These are phyloP conservation scores for Peromyscus attwateri DNA, from an alignment of 2,797 vertebrate species.

Conservation along the genomic window DNA sequence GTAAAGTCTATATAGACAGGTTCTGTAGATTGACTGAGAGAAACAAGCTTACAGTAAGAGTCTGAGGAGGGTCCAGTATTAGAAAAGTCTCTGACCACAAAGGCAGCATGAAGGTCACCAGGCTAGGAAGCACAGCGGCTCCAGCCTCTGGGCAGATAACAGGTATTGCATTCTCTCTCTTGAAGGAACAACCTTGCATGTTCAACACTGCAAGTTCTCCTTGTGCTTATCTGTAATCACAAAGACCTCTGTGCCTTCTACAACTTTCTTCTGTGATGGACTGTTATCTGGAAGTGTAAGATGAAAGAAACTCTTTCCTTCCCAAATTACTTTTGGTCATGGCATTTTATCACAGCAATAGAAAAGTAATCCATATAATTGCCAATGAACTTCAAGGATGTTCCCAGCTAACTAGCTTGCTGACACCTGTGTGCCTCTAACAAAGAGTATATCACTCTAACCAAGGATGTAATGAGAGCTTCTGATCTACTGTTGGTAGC, in stretches of 20 bases:
- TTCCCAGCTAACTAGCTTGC: neutral
- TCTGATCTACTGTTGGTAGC: neutral
- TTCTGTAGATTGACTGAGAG: neutral
- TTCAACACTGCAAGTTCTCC: neutral
- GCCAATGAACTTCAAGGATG: neutral
- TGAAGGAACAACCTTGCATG: neutral
- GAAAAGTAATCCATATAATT: neutral
- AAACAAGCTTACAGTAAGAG: neutral
- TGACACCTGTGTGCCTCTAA: neutral
- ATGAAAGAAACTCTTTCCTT: neutral
- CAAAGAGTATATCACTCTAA: neutral
- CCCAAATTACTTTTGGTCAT: neutral
- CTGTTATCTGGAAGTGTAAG: neutral
- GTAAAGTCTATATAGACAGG: neutral
- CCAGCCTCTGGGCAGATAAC: neutral
- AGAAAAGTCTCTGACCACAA: neutral
- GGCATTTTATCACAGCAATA: neutral
- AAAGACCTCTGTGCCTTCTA: neutral
- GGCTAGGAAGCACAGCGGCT: neutral
- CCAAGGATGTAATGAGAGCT: slow-evolving; percentile 7
- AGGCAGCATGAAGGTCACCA: neutral
- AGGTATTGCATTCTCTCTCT: neutral
- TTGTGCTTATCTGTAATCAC: neutral
- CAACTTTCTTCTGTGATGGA: neutral
- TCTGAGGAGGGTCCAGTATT: neutral